phyloP scores from a whole-genome alignment of 1,140 invertebrate species.

The Caenorhabditis remanei region DNA sequence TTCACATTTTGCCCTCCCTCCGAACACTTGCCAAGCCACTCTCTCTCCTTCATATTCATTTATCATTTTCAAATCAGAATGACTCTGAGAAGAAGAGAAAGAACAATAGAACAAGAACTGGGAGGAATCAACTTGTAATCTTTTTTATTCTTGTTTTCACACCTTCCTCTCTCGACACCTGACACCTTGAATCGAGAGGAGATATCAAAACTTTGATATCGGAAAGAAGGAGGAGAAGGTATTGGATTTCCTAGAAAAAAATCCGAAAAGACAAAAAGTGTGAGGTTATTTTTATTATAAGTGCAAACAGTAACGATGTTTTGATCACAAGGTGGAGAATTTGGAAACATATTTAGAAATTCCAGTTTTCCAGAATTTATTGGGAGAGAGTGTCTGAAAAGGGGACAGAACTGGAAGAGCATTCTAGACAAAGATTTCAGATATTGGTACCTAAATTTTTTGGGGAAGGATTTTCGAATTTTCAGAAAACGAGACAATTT shows the following conservation, averaged over 20 bases:
- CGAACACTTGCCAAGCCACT: not conserved
- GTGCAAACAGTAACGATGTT: no score
- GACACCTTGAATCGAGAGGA: not conserved
- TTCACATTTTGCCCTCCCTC: not conserved
- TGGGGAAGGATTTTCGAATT: no score
- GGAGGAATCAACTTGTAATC: not conserved
- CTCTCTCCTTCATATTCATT: not conserved
- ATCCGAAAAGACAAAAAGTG: not conserved
- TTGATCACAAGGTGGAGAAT: no score
- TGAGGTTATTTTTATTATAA: no score
- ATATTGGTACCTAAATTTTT: no score
- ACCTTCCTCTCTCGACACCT: constrained; percentile 1
- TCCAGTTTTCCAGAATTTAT: no score
- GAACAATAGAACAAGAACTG: not conserved
- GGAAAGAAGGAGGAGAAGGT: not conserved
- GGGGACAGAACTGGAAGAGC: no score
- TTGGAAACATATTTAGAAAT: no score
- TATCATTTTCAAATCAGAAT: not conserved
- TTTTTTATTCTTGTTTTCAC: constrained; percentile 2
- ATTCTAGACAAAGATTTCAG: no score
- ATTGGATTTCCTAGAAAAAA: constrained; percentile 2
- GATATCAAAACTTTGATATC: constrained; percentile 16
- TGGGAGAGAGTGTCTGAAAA: no score
- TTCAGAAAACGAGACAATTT: no score
- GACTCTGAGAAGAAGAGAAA: not conserved